Base-by-base conservation (phyloP, 2,797 vertebrate genomes). In the Poecilia wingei region DNA sequence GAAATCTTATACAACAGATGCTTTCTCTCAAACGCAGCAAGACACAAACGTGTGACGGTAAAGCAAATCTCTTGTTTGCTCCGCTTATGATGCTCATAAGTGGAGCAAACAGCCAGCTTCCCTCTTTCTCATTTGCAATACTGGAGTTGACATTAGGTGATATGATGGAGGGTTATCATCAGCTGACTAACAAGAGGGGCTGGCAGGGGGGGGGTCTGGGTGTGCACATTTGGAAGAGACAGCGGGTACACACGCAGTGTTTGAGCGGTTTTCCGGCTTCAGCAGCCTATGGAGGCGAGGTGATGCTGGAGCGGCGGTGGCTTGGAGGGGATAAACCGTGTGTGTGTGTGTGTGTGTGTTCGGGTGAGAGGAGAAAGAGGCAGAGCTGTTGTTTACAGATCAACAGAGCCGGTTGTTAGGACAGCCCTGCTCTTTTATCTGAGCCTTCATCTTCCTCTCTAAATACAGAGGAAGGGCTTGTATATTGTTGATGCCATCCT, bases 131-230 rank as follows among this genome's bases (percentile, higher is more conserved):
- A 81, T 91, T 81, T 88, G 86, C 59, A 82, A 92, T 88, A 91
- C 88, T 84, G 78, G 87, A 91, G 91, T 92, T 94, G 92, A 93
- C 91, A 90, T 91, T 86, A 79, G 88, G 72, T 83, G 88, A 90
- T 93, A 90, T 51, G 84, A 74, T 41, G 8, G 55, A 39, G 82
- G 86, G 89, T 90, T 93, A 93, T 93, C 91, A 84, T 81, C 80
- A 59, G 59, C 68, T 77, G 74, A 76, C 69, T 80, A 41, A 43
- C 4, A 2, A 43, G 39, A 61, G 10, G 46, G 66, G 33, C 87
- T 83, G 82, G 84, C 74, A 8, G 87, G 78, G 89, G 31, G 31
- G 87, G 83, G 87, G 82, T 84, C 89, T 85, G 70, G 75, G 74
- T 84, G 51, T 57, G 68, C 87, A 88, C 88, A 91, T 76, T 77